Percentiles rank a stretch among this genome's conserved stretches.
Conservation (phyloP, 2,797 vertebrate genomes). For the Stomatorhinus walkeri region DNA sequence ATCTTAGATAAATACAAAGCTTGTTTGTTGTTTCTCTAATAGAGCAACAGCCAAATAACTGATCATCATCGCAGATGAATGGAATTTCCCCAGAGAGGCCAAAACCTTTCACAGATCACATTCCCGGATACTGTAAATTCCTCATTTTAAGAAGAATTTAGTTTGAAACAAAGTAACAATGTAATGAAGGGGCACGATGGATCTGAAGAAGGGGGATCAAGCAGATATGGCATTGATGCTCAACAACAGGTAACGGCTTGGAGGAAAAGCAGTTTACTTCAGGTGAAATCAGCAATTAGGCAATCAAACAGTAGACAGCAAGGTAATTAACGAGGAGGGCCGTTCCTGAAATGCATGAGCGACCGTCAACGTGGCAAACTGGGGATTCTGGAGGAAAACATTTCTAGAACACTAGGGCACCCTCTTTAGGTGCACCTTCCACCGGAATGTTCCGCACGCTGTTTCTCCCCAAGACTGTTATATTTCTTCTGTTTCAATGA, state of each 20-base stretch:
- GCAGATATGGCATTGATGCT: not conserved
- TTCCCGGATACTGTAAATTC: not conserved
- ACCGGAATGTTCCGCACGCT: not conserved
- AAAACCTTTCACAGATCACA: not conserved
- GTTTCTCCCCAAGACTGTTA: not conserved
- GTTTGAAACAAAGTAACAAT: not conserved
- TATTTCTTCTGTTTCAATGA: not conserved
- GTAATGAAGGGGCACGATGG: not conserved
- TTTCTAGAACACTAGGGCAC: not conserved
- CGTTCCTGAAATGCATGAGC: not conserved
- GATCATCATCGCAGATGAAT: slow-evolving; percentile 31
- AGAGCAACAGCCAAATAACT: slow-evolving; percentile 51
- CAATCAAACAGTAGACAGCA: not conserved
- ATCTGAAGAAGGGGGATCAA: not conserved
- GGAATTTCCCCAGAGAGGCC: slow-evolving; percentile 26
- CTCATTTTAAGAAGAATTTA: not conserved
- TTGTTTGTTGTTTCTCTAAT: slow-evolving; percentile 47
- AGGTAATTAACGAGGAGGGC: not conserved
- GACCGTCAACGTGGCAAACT: not conserved
- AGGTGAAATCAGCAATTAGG: not conserved
- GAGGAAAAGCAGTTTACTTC: not conserved
- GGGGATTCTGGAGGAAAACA: not conserved
- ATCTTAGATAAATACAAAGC: slow-evolving; percentile 56
- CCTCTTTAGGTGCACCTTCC: not conserved
- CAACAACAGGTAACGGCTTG: not conserved